Base-by-base conservation (phyloP, 35 echinoderm and acorn worm species). In the Hemicentrotus pulcherrimus region DNA sequence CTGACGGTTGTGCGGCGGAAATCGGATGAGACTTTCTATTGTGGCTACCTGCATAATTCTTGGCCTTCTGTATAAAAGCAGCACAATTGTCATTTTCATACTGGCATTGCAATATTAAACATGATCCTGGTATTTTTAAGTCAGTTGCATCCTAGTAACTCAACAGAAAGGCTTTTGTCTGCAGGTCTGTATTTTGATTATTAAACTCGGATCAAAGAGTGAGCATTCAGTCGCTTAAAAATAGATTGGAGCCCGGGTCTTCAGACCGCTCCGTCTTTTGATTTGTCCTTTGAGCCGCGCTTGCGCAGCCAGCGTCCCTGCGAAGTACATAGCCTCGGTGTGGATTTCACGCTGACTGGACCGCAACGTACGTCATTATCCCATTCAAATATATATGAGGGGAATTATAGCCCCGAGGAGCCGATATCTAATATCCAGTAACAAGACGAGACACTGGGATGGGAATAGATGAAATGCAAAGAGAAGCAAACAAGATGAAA, bases 391-490 rank as follows among this genome's bases (percentile, higher is more conserved):
- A 78, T 78, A 78, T 78, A 78, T 78, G 65, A 78, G 28, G 65
- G 4, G 65, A 28, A 78, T 78, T 22, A 78, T n/a, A 28, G 65
- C 65, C 65, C 65, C 65, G 18, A 18, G 65, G 65, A 78, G 65
- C 28, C n/a, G 65, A 78, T 78, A 78, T 78, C 19, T 78, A 2
- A 24, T 78, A 78, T 78, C 65, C 6, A 78, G 65, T 78, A 78
- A 28, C 18, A 78, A 78, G 65, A 78, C 65, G 28, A 78, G 65
- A 78, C 18, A 78, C 19, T 28, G 24, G 65, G 65, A 78, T 78
- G 65, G 19, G 65, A n/a, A 78, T n/a, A 30, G 65, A 78, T 78
- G 87, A 89, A 90, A 47, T 90, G 88, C 32, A 90, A 90, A 16
- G 32, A 90, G 32, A 90, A 90, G 32, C 31, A 90, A 90, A 90